A percentile compares a stretch with the other conserved stretches of the same genome.
Conservation (phyloP, 2,113 vertebrate species). For the Brachypteracias leptosomus region DNA sequence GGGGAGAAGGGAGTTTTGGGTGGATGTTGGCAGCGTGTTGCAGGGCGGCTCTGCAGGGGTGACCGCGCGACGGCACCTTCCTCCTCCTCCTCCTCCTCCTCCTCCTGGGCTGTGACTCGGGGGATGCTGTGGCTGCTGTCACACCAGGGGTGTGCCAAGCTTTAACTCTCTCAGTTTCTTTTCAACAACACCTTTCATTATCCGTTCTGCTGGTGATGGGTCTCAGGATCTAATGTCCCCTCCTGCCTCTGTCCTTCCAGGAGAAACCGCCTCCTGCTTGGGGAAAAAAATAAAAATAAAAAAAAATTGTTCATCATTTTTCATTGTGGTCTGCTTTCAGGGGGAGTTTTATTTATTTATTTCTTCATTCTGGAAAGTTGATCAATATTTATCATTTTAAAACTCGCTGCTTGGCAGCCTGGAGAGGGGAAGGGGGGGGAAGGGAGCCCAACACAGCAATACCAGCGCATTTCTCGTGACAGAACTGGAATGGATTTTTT, state of each 20-base stretch:
- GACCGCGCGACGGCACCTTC: neutral
- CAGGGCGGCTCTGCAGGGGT: neutral
- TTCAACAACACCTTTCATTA: neutral
- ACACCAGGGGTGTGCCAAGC: neutral
- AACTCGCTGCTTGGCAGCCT: neutral
- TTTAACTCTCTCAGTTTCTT: neutral
- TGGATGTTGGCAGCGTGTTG: neutral
- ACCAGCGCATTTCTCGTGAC: neutral
- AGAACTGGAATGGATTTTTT: neutral
- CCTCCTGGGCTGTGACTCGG: neutral
- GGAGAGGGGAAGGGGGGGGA: neutral
- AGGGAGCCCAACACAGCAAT: neutral
- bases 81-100: no score
- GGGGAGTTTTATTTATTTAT: neutral
- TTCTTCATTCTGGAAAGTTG: neutral
- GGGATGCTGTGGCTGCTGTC: neutral
- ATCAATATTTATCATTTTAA: constrained; percentile 43
- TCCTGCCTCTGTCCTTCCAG: neutral
- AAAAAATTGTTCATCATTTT: neutral
- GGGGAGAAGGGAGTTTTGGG: neutral
- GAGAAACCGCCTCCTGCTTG: neutral
- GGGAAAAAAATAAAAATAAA: no score
- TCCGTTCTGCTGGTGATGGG: neutral
- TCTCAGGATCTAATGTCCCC: neutral
- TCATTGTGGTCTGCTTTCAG: neutral